Conservation (phyloP, 2,113 vertebrate genomes). For the Sitta europaea region DNA sequence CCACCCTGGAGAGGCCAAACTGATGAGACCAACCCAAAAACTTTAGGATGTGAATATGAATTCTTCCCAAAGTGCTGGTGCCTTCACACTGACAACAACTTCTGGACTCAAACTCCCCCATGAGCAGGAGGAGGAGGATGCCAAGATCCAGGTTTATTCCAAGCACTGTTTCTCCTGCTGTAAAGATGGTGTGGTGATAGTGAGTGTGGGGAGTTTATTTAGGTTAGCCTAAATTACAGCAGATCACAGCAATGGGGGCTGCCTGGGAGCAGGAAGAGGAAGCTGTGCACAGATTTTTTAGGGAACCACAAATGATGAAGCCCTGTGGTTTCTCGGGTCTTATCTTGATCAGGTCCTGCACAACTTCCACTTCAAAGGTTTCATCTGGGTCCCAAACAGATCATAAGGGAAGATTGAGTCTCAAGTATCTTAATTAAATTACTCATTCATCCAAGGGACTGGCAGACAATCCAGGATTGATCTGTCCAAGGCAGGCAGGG, state of each 20-base stretch:
- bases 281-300: conserved; percentile 10
- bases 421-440: conserved; percentile 32
- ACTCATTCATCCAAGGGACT: conserved; percentile 6
- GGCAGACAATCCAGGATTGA: not conserved
- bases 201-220: not conserved
- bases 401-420: conserved; percentile 15
- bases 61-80: not conserved
- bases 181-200: not conserved
- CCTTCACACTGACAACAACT: not conserved
- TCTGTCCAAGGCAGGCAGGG: not conserved
- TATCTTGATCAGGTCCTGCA: conserved; percentile 15
- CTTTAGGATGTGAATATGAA: not conserved
- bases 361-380: conserved; percentile 46
- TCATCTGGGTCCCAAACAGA: not conserved
- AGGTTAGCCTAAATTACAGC: not conserved
- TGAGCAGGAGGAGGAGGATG: not conserved
- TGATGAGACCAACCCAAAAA: not conserved
- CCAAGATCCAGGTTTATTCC: not conserved
- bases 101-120: not conserved
- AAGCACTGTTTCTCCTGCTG: not conserved
- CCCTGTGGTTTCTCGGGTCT: not conserved
- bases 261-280: conserved; percentile 15
- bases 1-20: not conserved
- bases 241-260: not conserved
- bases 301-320: conserved; percentile 13